A percentile compares a stretch with the other conserved stretches of the same genome.
phyloP scores from a whole-genome alignment of 1,140 invertebrate species.

The Drosophila teissieri region DNA sequence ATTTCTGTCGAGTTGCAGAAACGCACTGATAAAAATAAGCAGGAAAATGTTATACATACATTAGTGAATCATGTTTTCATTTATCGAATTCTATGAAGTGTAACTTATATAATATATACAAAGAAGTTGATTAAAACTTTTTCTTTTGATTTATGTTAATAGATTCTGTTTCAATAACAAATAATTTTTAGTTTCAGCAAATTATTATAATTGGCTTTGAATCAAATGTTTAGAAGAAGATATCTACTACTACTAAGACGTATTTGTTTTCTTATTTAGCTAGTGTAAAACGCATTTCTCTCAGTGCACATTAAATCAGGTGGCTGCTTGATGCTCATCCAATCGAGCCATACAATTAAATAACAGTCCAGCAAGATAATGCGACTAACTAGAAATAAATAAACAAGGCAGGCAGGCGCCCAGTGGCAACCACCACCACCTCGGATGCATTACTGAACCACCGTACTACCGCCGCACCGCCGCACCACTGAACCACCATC shows the following conservation, averaged over 20 bases:
- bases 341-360: constrained; percentile 71
- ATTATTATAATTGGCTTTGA: no score
- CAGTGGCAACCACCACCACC: constrained; percentile 39
- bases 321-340: constrained; percentile 47
- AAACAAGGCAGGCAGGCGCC: constrained; percentile 59
- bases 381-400: constrained; percentile 81
- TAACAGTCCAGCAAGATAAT: constrained; percentile 67
- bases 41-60: no score
- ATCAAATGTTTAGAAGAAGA: no score
- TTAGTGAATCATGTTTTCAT: no score
- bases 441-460: constrained; percentile 16
- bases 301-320: constrained; percentile 28
- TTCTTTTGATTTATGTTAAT: no score
- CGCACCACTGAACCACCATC: constrained; percentile 2
- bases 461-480: neutral
- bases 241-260: no score
- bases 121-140: no score
- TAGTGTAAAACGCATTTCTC: neutral
- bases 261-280: neutral
- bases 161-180: neutral
- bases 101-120: no score
- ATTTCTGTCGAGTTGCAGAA: neutral
- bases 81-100: no score
- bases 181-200: neutral
- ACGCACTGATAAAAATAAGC: neutral